Evolutionary conservation across 2,888 invertebrate genomes (phyloP).

Genomic region (Andrena bucephala): DNA sequence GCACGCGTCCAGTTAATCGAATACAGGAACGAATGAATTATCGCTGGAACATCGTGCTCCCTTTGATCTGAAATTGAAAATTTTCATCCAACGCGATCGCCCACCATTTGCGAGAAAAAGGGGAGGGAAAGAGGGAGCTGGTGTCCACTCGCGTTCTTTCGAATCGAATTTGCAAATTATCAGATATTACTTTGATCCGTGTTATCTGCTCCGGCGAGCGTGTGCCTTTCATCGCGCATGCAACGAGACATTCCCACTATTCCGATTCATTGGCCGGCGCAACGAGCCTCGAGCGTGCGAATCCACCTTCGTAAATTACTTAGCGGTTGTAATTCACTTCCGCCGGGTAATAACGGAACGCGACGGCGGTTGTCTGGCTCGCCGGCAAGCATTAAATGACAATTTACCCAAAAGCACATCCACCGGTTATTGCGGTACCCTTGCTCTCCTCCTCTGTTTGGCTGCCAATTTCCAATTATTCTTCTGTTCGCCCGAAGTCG

Average conservation of each 20-base stretch:
- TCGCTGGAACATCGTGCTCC: neutral
- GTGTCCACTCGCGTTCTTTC: neutral
- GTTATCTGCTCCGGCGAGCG: neutral
- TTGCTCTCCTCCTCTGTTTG: neutral
- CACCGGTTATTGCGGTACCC: slow-evolving; percentile 31
- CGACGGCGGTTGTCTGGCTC: slow-evolving; percentile 23
- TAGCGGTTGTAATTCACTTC: slow-evolving; percentile 65
- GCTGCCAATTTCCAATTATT: slow-evolving; percentile 32
- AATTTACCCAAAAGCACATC: slow-evolving; percentile 60
- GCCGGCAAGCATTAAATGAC: slow-evolving; percentile 50
- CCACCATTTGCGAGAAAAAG: too few relatives aligned
- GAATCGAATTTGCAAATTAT: slow-evolving; percentile 3
- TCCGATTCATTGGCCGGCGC: slow-evolving; percentile 45
- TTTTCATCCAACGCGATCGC: neutral
- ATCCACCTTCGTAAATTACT: slow-evolving; percentile 66
- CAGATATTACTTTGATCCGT: neutral
- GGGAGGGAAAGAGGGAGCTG: too few relatives aligned
- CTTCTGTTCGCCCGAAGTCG: slow-evolving; percentile 7
- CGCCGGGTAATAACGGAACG: slow-evolving; percentile 41
- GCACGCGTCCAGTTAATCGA: neutral
- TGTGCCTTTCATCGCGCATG: slow-evolving; percentile 22
- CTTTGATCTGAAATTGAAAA: slow-evolving; percentile 9
- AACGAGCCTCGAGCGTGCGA: slow-evolving; percentile 41
- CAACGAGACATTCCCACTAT: slow-evolving; percentile 46
- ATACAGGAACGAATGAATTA: slow-evolving; percentile 9